Evolutionary conservation across 2,888 invertebrate species (phyloP).

Genomic region (Crossocerus cetratus): DNA sequence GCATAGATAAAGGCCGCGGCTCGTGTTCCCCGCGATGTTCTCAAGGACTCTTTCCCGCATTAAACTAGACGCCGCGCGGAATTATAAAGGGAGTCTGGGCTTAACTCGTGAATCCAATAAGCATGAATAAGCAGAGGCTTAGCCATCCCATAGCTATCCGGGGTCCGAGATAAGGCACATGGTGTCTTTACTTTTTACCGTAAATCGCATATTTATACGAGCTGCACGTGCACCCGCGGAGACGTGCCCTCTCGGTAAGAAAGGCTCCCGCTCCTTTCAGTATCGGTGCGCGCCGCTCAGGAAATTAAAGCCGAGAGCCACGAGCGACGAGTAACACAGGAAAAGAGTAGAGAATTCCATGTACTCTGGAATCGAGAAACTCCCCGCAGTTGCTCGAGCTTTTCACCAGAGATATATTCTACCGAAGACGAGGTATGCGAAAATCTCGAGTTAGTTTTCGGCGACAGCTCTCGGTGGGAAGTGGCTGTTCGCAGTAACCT

Average conservation of each 20-base stretch:
- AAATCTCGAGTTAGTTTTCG: constrained; percentile 24
- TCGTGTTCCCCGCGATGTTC: no score
- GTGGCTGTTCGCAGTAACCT: constrained; percentile 49
- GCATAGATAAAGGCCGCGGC: no score
- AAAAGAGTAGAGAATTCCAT: background rate
- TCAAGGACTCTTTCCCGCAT: no score
- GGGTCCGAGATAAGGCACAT: background rate
- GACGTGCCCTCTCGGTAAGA: background rate
- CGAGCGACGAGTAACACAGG: background rate
- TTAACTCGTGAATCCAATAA: no score
- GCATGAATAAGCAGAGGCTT: no score
- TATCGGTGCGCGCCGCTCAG: background rate
- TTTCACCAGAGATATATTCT: background rate
- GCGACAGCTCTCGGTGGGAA: constrained; percentile 22
- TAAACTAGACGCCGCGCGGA: no score
- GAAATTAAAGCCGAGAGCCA: constrained; percentile 1
- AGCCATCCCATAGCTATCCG: background rate
- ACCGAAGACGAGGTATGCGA: constrained; percentile 2
- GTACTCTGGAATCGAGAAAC: background rate
- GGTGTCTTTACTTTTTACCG: background rate
- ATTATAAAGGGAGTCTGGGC: no score
- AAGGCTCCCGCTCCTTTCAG: constrained; percentile 1
- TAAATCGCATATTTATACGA: background rate
- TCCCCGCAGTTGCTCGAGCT: background rate
- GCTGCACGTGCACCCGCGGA: background rate